These are phyloP conservation scores for Pandemis cinnamomeana DNA, from an alignment of 2,888 invertebrate species.

Conservation along the genomic window DNA sequence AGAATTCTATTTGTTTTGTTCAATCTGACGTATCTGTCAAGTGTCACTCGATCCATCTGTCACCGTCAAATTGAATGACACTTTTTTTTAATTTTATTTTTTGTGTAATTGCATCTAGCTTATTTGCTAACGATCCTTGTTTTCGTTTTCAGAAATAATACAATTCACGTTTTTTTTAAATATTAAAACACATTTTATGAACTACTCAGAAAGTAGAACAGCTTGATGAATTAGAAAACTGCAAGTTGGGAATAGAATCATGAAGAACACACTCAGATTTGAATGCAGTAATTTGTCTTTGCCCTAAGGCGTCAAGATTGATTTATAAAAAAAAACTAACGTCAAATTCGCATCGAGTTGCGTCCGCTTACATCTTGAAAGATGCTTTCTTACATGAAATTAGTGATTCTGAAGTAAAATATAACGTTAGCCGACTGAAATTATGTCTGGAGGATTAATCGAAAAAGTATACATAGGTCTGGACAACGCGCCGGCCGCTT, in stretches of 20 bases:
- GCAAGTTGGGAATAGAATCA: too few relatives aligned
- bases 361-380: conserved; percentile 18
- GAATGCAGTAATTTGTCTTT: conserved; percentile 6
- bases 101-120: too few relatives aligned
- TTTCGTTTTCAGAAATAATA: too few relatives aligned
- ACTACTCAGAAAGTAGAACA: too few relatives aligned
- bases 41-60: too few relatives aligned
- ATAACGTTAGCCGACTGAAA: conserved; percentile 46
- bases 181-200: too few relatives aligned
- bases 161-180: too few relatives aligned
- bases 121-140: too few relatives aligned
- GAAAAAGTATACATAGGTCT: conserved; percentile 92
- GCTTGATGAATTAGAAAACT: too few relatives aligned
- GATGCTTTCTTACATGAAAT: conserved; percentile 30
- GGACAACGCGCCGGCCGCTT: conserved; percentile 90
- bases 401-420: conserved; percentile 23
- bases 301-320: background rate
- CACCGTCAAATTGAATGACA: too few relatives aligned
- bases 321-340: conserved; percentile 7
- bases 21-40: background rate
- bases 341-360: conserved; percentile 35
- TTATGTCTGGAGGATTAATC: conserved; percentile 78
- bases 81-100: too few relatives aligned
- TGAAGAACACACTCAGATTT: background rate
- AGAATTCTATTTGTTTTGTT: conserved; percentile 36